Base-by-base conservation (phyloP, 2,797 vertebrate genomes). In the Melanotaenia nigrans region DNA sequence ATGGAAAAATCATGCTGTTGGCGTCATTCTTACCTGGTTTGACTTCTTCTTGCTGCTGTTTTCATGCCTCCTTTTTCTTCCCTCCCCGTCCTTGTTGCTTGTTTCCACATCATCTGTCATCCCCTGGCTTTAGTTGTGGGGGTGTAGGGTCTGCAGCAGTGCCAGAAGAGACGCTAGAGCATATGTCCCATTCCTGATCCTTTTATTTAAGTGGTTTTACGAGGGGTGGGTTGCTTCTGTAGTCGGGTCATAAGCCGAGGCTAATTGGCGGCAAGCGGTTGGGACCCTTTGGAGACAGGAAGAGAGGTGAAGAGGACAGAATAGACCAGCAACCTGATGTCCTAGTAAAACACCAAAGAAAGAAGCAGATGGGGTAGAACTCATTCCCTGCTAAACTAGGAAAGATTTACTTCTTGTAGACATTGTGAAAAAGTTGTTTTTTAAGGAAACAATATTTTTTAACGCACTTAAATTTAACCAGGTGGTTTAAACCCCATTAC, bases 141-240 rank as follows among this genome's bases (percentile, higher is more conserved):
- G 63, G 71, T 8, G 18, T n/a, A 14, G 68, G 68, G 77, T 78
- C 75, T 40, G 68, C 77, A 13, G 58, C 36, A 51, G 70, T 20
- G 12, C 67, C 79, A 65, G 63, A 42, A 56, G 71, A 78, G 75
- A 82, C 62, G 60, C 36, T 14, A 72, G 55, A 79, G 33, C 89
- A 89, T 81, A 87, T 82, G 86, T 78, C 75, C 65, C 11, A 4
- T 61, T 76, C 71, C 57, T 73, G 78, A 89, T 90, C 86, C 59
- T 57, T 90, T 83, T 87, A 78, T 79, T 67, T 83, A 81, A 85
- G 65, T 36, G 76, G 65, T 59, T 81, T 81, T 77, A 57, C 25
- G 40, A 40, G 54, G 73, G 55, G 68, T 80, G 65, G 33, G 57
- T 14, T 5, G n/a, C 71, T 75, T 24, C 65, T 61, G 28, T 22